Base-by-base conservation (phyloP, 2,113 vertebrate genomes). In the Picathartes gymnocephalus region DNA sequence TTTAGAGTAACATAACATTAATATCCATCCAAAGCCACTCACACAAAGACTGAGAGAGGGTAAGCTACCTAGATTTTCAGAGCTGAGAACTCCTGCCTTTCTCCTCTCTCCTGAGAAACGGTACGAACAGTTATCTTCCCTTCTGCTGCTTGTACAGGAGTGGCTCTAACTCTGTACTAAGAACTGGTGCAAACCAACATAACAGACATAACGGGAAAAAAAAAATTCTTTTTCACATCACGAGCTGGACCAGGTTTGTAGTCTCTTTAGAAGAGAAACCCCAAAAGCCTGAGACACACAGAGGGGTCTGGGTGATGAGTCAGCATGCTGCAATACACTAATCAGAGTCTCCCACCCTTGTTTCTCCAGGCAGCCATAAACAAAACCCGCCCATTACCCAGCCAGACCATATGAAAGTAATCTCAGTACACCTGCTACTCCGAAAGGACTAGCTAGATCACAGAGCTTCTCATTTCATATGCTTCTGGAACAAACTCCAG, bases 241-340 rank as follows among this genome's bases (percentile, higher is more conserved):
- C 0, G 1, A 86, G 33, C 19, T 51, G 23, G 31, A 74, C 30
- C 37, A 64, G 31, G 8, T 21, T 71, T 40, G 7, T 11, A 50
- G 12, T 42, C 22, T 13, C 18, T 50, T 58, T 47, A 42, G n/a
- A 81, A 68, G 18, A 54, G 16, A n/a, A 65, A 80, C 50, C 8
- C 18, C 39, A 56, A 47, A 14, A 79, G 44, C 10, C n/a, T 40
- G 22, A 86, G 44, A 21, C 47, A 68, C 15, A 30, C 3, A n/a
- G 33, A 44, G 31, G 22, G 39, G 24, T n/a, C 28, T 4, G 3
- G 24, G 39, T 92, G 25, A 69, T 2, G 13, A 70, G 33, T 17
- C 14, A 87, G 30, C 28, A 62, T 18, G 21, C 18, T 81, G 56
- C 0, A 0, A 60, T 40, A 42, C 0, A 1, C n/a, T 57, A 33